Conservation (phyloP, 2,888 invertebrate species). For the Drosophila imparisetae region DNA sequence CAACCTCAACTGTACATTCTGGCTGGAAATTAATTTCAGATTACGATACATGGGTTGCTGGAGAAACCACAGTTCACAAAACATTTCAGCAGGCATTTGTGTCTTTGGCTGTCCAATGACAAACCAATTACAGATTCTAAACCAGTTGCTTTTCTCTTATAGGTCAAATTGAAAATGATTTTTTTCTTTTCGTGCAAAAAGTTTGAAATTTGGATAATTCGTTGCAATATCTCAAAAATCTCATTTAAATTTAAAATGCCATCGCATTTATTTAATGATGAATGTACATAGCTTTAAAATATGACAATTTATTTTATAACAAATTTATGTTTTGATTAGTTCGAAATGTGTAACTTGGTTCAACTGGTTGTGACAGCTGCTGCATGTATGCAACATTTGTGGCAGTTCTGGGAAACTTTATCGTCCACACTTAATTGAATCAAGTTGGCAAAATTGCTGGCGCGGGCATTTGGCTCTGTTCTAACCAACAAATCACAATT, state of each 20-base stretch:
- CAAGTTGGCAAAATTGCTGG: conserved; percentile 27
- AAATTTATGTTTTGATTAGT: not conserved
- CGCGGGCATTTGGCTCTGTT: conserved; percentile 12
- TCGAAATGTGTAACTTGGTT: not conserved
- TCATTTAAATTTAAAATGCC: not conserved
- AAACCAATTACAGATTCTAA: not conserved
- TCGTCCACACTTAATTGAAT: conserved; percentile 43
- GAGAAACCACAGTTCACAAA: conserved; percentile 24
- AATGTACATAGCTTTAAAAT: not conserved
- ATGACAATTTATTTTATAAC: not conserved
- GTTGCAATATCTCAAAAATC: not conserved
- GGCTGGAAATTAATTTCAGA: not conserved
- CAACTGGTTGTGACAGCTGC: not conserved
- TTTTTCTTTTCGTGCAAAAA: not conserved
- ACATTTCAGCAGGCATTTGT: conserved; percentile 31
- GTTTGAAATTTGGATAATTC: not conserved
- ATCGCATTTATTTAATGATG: not conserved
- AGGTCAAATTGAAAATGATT: not conserved
- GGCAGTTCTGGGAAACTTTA: conserved; percentile 22
- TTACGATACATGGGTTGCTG: conserved; percentile 1
- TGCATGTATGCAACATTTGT: conserved; percentile 32
- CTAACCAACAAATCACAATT: conserved; percentile 52
- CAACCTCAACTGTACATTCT: not conserved
- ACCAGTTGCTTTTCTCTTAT: no score
- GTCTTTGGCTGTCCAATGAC: conserved; percentile 11